phyloP scores from a whole-genome alignment of 2,113 vertebrate genomes.

The Trematocara marginatum region DNA sequence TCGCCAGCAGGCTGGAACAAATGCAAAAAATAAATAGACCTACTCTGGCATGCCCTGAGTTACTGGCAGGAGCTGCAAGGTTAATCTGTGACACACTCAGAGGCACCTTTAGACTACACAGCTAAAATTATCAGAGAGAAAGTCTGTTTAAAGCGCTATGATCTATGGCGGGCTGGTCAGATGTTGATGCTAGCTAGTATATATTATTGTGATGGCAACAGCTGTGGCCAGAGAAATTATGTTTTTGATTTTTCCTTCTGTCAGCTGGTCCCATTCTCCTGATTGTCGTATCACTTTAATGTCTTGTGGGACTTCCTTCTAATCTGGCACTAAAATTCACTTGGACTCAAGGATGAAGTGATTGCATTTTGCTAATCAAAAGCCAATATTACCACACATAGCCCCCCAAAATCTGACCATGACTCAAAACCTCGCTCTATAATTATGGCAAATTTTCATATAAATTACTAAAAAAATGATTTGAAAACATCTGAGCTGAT shows the following conservation, averaged over 20 bases:
- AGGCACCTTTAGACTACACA: conserved; percentile 33
- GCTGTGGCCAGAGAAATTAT: neutral
- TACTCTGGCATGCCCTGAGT: conserved; percentile 47
- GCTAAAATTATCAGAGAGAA: conserved; percentile 30
- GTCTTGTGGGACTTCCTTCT: neutral
- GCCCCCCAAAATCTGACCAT: neutral
- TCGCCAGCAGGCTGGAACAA: conserved; percentile 60
- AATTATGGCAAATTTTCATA: neutral
- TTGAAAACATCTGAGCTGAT: neutral
- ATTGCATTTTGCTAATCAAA: neutral
- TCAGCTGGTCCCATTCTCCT: neutral
- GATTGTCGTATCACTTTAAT: neutral
- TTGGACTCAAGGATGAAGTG: neutral
- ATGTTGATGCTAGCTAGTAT: conserved; percentile 13
- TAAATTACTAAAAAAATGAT: neutral
- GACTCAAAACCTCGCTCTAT: neutral
- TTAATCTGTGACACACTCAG: conserved; percentile 31
- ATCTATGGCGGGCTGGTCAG: conserved; percentile 35
- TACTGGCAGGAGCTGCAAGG: conserved; percentile 49
- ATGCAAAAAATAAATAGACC: conserved; percentile 65
- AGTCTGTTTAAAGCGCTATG: conserved; percentile 12
- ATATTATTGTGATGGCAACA: neutral
- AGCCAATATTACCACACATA: neutral
- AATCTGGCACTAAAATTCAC: neutral
- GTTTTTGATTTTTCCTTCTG: neutral